Conservation (phyloP, 1,140 invertebrate genomes). For the Polypedilum pembai region DNA sequence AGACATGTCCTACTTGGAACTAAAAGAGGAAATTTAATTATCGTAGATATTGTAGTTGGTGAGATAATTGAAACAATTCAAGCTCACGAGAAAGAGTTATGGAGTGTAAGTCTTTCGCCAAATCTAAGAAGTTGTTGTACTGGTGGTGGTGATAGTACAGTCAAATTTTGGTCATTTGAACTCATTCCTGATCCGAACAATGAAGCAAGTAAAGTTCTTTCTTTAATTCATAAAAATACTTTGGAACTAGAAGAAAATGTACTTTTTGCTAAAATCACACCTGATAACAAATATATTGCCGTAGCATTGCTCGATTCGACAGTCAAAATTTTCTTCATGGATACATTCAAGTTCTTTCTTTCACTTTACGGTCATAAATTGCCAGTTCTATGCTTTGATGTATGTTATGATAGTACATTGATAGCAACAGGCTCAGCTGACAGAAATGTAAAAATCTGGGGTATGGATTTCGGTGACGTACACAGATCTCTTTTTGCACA, state of each 20-base stretch:
- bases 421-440: slow-evolving; percentile 93
- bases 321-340: slow-evolving; percentile 91
- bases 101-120: slow-evolving; percentile 66
- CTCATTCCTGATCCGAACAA: slow-evolving; percentile 48
- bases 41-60: slow-evolving; percentile 79
- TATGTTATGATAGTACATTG: slow-evolving; percentile 81
- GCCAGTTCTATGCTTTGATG: slow-evolving; percentile 89
- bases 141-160: slow-evolving; percentile 79
- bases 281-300: slow-evolving; percentile 81
- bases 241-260: slow-evolving; percentile 82
- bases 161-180: slow-evolving; percentile 94
- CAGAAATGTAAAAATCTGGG: slow-evolving; percentile 96
- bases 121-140: slow-evolving; percentile 74
- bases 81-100: slow-evolving; percentile 74
- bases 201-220: slow-evolving; percentile 56
- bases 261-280: slow-evolving; percentile 71
- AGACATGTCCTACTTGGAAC: slow-evolving; percentile 82
- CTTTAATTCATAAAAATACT: slow-evolving; percentile 69
- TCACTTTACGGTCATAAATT: slow-evolving; percentile 95
- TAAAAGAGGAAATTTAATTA: slow-evolving; percentile 76
- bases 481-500: slow-evolving; percentile 83
- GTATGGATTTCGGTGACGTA: slow-evolving; percentile 97
- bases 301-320: slow-evolving; percentile 87
- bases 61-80: slow-evolving; percentile 66
- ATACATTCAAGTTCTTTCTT: slow-evolving; percentile 93